Conservation (phyloP, 1,140 invertebrate genomes). For the Galleria mellonella region DNA sequence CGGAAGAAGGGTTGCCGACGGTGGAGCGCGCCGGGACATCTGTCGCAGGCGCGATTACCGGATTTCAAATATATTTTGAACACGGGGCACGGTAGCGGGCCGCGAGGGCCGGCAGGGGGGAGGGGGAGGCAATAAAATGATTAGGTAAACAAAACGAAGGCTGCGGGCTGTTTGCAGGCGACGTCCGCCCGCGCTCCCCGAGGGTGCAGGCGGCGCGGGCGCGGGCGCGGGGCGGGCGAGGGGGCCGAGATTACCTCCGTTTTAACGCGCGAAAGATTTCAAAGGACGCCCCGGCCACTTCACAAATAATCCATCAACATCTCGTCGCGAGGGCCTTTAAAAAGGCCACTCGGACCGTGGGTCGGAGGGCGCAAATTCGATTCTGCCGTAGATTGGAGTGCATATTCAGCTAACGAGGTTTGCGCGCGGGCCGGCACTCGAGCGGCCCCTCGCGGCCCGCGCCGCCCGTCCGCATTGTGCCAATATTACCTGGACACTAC, state of each 20-base stretch:
- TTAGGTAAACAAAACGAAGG: slow-evolving; percentile 61
- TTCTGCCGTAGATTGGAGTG: slow-evolving; percentile 61
- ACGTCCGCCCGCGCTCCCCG: slow-evolving; percentile 2
- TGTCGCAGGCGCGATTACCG: slow-evolving; percentile 30
- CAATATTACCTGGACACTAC: not conserved
- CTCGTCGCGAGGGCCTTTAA: slow-evolving; percentile 33
- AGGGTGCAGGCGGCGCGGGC: slow-evolving; percentile 14
- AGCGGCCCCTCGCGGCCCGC: not conserved
- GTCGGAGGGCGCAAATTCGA: slow-evolving; percentile 58
- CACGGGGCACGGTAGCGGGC: not conserved
- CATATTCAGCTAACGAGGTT: slow-evolving; percentile 60
- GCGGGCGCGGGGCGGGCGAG: slow-evolving; percentile 20
- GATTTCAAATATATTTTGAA: slow-evolving; percentile 35
- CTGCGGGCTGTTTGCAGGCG: slow-evolving; percentile 27
- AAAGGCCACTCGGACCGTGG: slow-evolving; percentile 22
- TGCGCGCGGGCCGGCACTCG: slow-evolving; percentile 8
- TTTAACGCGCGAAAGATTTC: slow-evolving; percentile 70
- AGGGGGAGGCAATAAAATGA: slow-evolving; percentile 49
- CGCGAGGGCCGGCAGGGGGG: slow-evolving; percentile 10
- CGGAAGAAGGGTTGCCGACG: slow-evolving; percentile 21
- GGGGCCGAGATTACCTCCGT: slow-evolving; percentile 62
- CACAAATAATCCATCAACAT: slow-evolving; percentile 70
- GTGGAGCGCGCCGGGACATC: slow-evolving; percentile 11
- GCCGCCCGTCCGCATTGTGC: slow-evolving; percentile 6
- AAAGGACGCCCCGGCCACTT: slow-evolving; percentile 61